A percentile compares a stretch with the other conserved stretches of the same genome.
Evolutionary conservation across 2,888 invertebrate species (phyloP).

Genomic region (Lottia gigantea): DNA sequence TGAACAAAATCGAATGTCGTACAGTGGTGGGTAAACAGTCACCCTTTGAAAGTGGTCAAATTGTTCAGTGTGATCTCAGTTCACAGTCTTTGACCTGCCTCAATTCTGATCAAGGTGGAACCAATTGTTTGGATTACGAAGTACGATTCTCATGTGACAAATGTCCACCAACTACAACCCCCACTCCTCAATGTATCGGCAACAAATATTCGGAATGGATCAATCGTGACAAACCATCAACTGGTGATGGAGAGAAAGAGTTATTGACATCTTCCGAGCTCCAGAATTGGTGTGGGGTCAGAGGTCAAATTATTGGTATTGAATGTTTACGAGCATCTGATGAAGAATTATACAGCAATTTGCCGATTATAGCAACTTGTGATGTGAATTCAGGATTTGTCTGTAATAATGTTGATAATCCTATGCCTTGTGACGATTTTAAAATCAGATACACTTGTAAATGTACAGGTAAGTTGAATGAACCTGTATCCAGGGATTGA

Average conservation of each 20-base stretch:
- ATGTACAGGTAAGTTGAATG: slow-evolving; percentile 67
- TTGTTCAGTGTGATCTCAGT: slow-evolving; percentile 26
- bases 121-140: slow-evolving; percentile 61
- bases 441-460: slow-evolving; percentile 64
- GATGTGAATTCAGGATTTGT: slow-evolving; percentile 77
- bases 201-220: slow-evolving; percentile 41
- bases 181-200: slow-evolving; percentile 11
- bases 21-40: slow-evolving; percentile 41
- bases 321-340: slow-evolving; percentile 48
- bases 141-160: slow-evolving; percentile 64
- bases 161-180: slow-evolving; percentile 26
- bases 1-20: slow-evolving; percentile 44
- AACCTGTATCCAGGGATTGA: too few relatives aligned
- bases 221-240: slow-evolving; percentile 35
- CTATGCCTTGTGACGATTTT: slow-evolving; percentile 57
- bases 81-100: slow-evolving; percentile 37
- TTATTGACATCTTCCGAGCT: slow-evolving; percentile 36
- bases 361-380: slow-evolving; percentile 44
- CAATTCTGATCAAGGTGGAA: slow-evolving; percentile 35
- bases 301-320: slow-evolving; percentile 43
- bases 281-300: slow-evolving; percentile 33
- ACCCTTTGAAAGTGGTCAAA: slow-evolving; percentile 45
- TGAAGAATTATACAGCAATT: slow-evolving; percentile 21
- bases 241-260: slow-evolving; percentile 44
- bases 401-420: slow-evolving; percentile 70